Evolutionary conservation across 2,113 vertebrate genomes (phyloP), one percentile per base, ranked within the genome.

Genomic region (Ranitomeya imitator): DNA sequence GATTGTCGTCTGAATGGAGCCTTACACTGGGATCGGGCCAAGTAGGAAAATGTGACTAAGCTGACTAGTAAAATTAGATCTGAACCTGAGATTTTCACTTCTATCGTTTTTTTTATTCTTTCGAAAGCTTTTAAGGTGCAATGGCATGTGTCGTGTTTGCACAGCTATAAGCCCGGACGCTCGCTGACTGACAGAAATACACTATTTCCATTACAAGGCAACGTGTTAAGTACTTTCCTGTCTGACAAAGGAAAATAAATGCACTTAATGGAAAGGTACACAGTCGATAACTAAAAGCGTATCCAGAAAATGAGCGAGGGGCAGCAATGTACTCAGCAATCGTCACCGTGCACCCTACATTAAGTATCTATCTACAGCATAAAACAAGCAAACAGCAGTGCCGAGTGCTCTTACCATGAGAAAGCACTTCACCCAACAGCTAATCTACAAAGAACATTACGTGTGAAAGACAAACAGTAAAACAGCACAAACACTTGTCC

Each of bases 261-360:
- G 37, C 19, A 23, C 13, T 67, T 54, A 86, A 86, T 78, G 74
- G 80, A 79, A 79, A 86, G 79, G 45, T 61, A 79, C 74, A 67
- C 55, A 63, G 73, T 63, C 37, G 26, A n/a, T 74, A 73, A 45
- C 55, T 21, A 7, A 61, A 16, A 63, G 26, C 5, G 21, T 77
- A 21, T 45, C 55, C 73, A 45, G 71, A 45, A 60, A 55, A 71
- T 19, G n/a, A 74, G 54, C 23, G 18, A 12, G 81, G 1, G 57
- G 18, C 7, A 45, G 54, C n/a, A 76, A 60, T 31, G 6, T 3
- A 15, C 23, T 26, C 26, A 59, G 19, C 3, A 37, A 18, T 74
- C 15, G n/a, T 57, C 45, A 16, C 45, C 23, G 14, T 14, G 26
- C 23, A 3, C 14, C 21, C 45, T 82, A 45, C 31, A 19, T 82